These are phyloP conservation scores for Proteles cristata DNA, from an alignment of 2,113 vertebrate species.

Conservation along the genomic window DNA sequence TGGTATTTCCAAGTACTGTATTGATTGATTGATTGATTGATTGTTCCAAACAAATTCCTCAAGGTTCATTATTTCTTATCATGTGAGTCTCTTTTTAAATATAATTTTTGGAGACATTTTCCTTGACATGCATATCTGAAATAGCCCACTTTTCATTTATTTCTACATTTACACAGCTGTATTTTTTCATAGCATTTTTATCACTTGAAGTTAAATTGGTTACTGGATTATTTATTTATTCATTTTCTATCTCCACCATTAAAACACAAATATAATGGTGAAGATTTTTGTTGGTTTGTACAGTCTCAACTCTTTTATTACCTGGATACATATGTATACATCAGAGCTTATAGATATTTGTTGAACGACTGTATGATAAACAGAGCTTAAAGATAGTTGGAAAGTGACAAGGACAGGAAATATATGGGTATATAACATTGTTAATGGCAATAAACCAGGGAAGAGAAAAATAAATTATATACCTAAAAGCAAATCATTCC, in stretches of 20 bases:
- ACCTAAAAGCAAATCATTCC: not conserved
- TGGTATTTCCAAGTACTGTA: not conserved
- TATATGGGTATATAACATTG: not conserved
- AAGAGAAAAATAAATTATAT: not conserved
- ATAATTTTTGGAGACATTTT: not conserved
- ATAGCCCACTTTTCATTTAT: not conserved
- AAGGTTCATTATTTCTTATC: not conserved
- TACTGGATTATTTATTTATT: not conserved
- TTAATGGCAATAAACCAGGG: not conserved
- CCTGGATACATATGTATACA: not conserved
- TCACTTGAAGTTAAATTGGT: not conserved
- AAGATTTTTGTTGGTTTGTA: not conserved
- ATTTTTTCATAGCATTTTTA: not conserved
- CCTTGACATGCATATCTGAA: not conserved
- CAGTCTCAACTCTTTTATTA: not conserved
- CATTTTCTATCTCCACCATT: not conserved
- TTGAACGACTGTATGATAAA: not conserved
- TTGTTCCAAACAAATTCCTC: not conserved
- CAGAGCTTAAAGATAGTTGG: not conserved
- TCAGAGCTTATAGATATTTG: not conserved
- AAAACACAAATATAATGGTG: not conserved
- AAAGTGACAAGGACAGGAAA: not conserved
- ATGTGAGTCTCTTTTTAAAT: not conserved
- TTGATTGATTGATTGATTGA: not conserved
- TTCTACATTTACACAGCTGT: not conserved